Base-by-base conservation (phyloP, 1,140 invertebrate genomes). In the Bombus consobrinus region DNA sequence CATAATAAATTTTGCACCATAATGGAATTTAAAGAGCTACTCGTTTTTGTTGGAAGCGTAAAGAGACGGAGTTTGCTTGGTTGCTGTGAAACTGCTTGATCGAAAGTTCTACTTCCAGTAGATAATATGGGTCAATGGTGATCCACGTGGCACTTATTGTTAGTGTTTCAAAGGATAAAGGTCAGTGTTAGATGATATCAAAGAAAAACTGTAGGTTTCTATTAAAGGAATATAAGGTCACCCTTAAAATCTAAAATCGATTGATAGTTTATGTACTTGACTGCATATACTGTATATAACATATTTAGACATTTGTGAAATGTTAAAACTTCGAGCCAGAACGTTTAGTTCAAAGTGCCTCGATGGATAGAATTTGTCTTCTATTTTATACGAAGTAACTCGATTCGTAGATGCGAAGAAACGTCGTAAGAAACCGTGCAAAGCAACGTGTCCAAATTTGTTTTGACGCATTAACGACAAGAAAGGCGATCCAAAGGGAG, bases 131-230 rank as follows among this genome's bases (percentile, higher is more conserved):
- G 59, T 78, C 76, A 78, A 3, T 13, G 22, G 34, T 15, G 47
- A 53, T 37, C 25, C 47, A 37, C 47, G 34, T 57, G 74, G 12
- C 47, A 15, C 25, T 76, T 76, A 75, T 34, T 75, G 32, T 18
- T 25, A 28, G 39, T 74, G 25, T 41, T 32, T 43, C 25, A 76
- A 76, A 57, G 74, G 74, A 76, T 37, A 76, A 76, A 76, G 74
- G 74, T 76, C 74, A 37, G 12, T 37, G 74, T 76, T 15, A 6
- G 69, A 72, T 72, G n/a, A 5, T 53, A 34, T 75, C 73, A 34
- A 47, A 75, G 73, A 57, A 76, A 57, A 76, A 76, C 2, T 76
- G 28, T 57, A 57, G 32, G 13, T 76, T 76, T 76, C 47, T 76
- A 18, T 76, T 37, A 57, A 76, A 37, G 74, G 47, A 10, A 28